phyloP scores from a whole-genome alignment of 2,888 invertebrate genomes.

The Brachyopa scutellaris region DNA sequence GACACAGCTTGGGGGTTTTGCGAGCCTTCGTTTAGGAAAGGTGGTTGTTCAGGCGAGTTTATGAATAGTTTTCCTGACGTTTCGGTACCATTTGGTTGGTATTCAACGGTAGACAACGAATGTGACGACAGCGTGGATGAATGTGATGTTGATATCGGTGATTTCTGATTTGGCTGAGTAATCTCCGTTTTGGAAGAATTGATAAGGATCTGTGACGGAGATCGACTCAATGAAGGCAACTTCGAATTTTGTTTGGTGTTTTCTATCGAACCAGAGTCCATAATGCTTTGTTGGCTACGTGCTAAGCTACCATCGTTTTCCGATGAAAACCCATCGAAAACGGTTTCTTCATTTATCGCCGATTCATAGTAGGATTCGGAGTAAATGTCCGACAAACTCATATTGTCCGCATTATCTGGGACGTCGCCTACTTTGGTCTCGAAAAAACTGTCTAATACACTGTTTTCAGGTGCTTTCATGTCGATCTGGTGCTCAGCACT shows the following conservation, averaged over 20 bases:
- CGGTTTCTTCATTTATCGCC: constrained; percentile 60
- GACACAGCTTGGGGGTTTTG: background rate
- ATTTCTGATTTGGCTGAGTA: constrained; percentile 20
- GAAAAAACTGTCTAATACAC: constrained; percentile 83
- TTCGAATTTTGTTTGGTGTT: constrained; percentile 3
- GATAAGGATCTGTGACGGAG: background rate
- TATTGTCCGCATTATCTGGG: constrained; percentile 33
- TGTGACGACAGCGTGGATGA: constrained; percentile 6
- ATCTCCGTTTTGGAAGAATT: background rate
- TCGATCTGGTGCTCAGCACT: constrained; percentile 83
- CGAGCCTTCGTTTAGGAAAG: background rate
- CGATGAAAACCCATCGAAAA: constrained; percentile 63
- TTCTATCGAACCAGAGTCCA: background rate
- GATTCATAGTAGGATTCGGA: constrained; percentile 65
- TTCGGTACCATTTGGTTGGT: background rate
- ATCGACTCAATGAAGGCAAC: constrained; percentile 12
- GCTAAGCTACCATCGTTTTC: constrained; percentile 49
- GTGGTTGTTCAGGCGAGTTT: background rate
- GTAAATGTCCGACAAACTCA: constrained; percentile 63
- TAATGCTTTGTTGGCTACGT: constrained; percentile 41
- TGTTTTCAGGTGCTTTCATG: constrained; percentile 80
- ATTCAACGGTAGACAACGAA: background rate
- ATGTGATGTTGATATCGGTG: background rate
- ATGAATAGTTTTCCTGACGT: background rate
- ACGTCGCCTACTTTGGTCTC: constrained; percentile 67